Conservation (phyloP, 2,888 invertebrate species). For the Epinotia brunnichana region DNA sequence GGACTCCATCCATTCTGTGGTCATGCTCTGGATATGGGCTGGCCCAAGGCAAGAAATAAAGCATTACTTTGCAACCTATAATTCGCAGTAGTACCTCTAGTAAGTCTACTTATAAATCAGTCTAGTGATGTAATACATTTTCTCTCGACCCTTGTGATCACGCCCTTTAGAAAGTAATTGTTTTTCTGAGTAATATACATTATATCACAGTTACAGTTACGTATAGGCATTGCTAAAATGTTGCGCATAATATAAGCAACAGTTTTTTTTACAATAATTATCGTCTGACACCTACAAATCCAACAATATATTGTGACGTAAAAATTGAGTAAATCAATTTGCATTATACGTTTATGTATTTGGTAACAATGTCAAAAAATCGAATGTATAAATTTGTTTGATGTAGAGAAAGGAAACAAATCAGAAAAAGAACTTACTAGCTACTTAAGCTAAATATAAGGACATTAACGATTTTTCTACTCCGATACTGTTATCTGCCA, state of each 20-base stretch:
- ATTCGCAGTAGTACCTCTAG: constrained; percentile 14
- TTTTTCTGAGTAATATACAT: background rate
- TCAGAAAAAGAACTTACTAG: too few species aligned
- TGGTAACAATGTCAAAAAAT: too few species aligned
- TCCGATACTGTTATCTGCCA: too few species aligned
- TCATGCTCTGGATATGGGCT: constrained; percentile 57
- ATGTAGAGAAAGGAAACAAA: too few species aligned
- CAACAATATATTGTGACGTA: too few species aligned
- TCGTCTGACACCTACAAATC: too few species aligned
- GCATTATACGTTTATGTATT: too few species aligned
- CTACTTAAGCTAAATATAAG: too few species aligned
- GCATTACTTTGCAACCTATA: constrained; percentile 21
- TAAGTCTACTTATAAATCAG: constrained; percentile 9
- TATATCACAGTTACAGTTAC: background rate
- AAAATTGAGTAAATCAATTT: too few species aligned
- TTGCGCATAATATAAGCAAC: background rate
- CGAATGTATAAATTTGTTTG: too few species aligned
- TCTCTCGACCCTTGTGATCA: background rate
- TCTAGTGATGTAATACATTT: constrained; percentile 9
- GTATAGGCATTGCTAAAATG: background rate
- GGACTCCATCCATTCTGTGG: constrained; percentile 77
- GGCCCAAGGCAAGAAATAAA: constrained; percentile 48
- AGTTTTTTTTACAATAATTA: background rate
- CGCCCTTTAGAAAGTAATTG: background rate
- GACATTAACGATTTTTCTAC: too few species aligned